Evolutionary conservation across 2,888 invertebrate genomes (phyloP).

Genomic region (Dascillus cervinus): DNA sequence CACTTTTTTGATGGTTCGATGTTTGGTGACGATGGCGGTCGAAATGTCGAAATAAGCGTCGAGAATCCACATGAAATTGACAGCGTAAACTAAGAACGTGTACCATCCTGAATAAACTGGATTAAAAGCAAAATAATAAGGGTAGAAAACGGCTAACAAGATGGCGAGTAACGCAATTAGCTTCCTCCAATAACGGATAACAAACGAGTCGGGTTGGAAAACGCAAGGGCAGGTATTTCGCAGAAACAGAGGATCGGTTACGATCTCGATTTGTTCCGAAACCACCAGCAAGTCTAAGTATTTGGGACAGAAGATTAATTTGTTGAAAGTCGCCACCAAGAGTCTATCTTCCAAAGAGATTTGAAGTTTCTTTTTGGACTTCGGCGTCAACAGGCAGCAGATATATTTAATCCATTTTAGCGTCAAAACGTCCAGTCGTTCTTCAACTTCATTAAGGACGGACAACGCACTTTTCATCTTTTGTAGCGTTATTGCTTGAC

Average conservation of each 20-base stretch:
- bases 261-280: constrained; percentile 21
- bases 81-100: neutral
- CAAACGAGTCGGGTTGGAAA: constrained; percentile 22
- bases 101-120: neutral
- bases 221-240: constrained; percentile 20
- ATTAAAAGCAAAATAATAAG: constrained; percentile 14
- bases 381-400: constrained; percentile 8
- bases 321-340: constrained; percentile 3
- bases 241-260: constrained; percentile 23
- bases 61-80: constrained; percentile 11
- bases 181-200: constrained; percentile 19
- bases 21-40: constrained; percentile 20
- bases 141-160: constrained; percentile 12
- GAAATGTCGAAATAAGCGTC: constrained; percentile 22
- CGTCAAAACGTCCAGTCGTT: constrained; percentile 6
- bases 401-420: constrained; percentile 14
- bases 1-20: constrained; percentile 13
- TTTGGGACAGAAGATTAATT: constrained; percentile 16
- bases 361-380: constrained; percentile 1
- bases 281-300: constrained; percentile 22
- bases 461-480: constrained; percentile 4
- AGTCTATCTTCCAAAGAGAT: constrained; percentile 3
- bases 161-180: constrained; percentile 9
- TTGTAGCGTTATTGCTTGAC: no score
- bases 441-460: constrained; percentile 2